Evolutionary conservation across 1,140 invertebrate species (phyloP).

Genomic region (Augochlora pura): DNA sequence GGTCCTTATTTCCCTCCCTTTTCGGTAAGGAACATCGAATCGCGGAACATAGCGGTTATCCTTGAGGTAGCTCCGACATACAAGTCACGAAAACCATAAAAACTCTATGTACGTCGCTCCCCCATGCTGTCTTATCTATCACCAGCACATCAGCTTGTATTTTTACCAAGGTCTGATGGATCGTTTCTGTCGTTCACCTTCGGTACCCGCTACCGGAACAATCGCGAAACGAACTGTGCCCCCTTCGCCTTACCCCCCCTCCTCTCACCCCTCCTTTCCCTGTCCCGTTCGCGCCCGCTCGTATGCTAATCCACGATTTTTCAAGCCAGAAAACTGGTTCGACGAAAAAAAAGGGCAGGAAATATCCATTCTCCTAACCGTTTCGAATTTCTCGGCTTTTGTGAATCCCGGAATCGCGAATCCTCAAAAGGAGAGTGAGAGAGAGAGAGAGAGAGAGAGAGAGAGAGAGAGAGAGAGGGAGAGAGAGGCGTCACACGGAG

Average conservation of each 20-base stretch:
- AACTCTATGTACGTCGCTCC: background rate
- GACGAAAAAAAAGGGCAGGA: background rate
- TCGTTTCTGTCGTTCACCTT: slow-evolving; percentile 10
- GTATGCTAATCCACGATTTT: slow-evolving; percentile 29
- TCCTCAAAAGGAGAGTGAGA: no score
- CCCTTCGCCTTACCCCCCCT: no score
- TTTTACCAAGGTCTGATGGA: slow-evolving; percentile 13
- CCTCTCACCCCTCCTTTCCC: background rate
- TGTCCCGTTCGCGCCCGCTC: background rate
- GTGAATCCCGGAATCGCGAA: background rate
- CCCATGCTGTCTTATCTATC: slow-evolving; percentile 9
- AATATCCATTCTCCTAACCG: background rate
- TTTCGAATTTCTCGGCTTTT: background rate
- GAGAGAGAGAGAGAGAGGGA: no score
- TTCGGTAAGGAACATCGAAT: background rate
- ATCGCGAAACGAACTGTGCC: slow-evolving; percentile 18
- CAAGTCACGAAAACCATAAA: background rate
- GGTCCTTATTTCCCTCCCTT: no score
- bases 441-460: no score
- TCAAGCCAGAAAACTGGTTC: background rate
- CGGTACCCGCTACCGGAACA: slow-evolving; percentile 23
- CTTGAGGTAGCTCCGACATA: background rate
- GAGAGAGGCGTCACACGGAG: no score
- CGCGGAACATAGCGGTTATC: background rate
- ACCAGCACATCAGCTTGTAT: background rate